Evolutionary conservation across 2,888 invertebrate species (phyloP).

Genomic region (Linnaemya tessellans): DNA sequence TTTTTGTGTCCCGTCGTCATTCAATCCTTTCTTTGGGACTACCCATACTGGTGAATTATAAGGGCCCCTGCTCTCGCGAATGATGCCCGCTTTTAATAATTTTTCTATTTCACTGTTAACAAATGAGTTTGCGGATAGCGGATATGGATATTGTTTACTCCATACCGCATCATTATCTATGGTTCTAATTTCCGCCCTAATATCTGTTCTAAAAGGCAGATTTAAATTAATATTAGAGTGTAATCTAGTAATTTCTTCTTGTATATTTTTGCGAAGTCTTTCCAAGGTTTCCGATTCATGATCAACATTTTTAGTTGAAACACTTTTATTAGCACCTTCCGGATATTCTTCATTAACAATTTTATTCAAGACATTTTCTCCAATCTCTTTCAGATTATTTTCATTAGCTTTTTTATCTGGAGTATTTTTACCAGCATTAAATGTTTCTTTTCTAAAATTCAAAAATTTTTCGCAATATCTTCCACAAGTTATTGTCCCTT

Average conservation of each 20-base stretch:
- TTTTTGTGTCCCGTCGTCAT: constrained; percentile 36
- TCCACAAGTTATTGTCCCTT: too few relatives aligned
- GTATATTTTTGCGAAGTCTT: too few relatives aligned
- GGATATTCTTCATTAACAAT: background rate
- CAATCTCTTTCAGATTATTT: too few relatives aligned
- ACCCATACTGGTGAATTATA: constrained; percentile 57
- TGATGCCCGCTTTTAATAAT: constrained; percentile 13
- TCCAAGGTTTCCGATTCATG: background rate
- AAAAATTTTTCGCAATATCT: too few relatives aligned
- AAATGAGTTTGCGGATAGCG: constrained; percentile 55
- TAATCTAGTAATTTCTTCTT: too few relatives aligned
- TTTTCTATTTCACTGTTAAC: constrained; percentile 55
- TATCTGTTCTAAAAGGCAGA: too few relatives aligned
- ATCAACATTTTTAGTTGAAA: constrained; percentile 20
- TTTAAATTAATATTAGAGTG: too few relatives aligned
- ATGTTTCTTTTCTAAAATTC: background rate
- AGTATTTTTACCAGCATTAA: too few relatives aligned
- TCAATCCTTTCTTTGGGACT: constrained; percentile 12
- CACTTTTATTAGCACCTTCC: constrained; percentile 13
- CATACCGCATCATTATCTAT: constrained; percentile 18
- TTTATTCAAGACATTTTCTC: background rate
- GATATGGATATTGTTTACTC: too few relatives aligned
- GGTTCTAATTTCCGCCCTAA: too few relatives aligned
- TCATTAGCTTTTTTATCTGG: too few relatives aligned
- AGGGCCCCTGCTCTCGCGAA: constrained; percentile 44